Conservation (phyloP, 2,888 invertebrate genomes). For the Pherbina coryleti region DNA sequence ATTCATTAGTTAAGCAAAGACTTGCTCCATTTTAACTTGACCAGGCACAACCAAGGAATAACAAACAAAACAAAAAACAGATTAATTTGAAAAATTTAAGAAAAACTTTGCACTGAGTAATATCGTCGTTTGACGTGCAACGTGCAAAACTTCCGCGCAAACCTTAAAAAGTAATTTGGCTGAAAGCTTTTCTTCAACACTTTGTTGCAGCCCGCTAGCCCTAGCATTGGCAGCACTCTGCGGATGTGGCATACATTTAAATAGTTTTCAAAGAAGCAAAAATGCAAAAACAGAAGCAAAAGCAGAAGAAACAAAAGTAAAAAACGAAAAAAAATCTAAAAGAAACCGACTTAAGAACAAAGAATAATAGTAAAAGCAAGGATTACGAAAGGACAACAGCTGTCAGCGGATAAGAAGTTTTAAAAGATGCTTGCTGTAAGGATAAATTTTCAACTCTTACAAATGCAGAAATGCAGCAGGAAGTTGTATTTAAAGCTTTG, state of each 20-base stretch:
- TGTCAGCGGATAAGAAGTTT: slow-evolving; percentile 32
- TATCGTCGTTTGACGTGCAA: background rate
- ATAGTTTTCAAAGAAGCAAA: slow-evolving; percentile 16
- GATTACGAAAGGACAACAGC: slow-evolving; percentile 12
- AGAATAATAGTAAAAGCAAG: background rate
- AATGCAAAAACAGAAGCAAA: background rate
- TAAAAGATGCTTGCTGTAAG: slow-evolving; percentile 13
- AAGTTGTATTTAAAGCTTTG: background rate
- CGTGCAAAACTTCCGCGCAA: background rate
- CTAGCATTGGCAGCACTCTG: background rate
- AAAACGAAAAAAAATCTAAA: background rate
- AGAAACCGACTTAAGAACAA: background rate
- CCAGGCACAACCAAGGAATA: slow-evolving; percentile 7
- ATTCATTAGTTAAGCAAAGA: slow-evolving; percentile 24
- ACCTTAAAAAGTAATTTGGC: slow-evolving; percentile 26
- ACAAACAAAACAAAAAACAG: background rate
- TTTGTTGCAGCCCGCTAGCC: background rate
- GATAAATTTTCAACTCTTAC: background rate
- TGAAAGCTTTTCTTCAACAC: slow-evolving; percentile 31
- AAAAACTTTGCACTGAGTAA: background rate
- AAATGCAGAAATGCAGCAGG: background rate
- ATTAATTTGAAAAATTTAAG: background rate
- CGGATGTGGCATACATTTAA: slow-evolving; percentile 30
- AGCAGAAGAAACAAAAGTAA: background rate
- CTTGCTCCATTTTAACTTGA: background rate